Conservation (phyloP, 2,797 vertebrate genomes). For the Alosa sapidissima region DNA sequence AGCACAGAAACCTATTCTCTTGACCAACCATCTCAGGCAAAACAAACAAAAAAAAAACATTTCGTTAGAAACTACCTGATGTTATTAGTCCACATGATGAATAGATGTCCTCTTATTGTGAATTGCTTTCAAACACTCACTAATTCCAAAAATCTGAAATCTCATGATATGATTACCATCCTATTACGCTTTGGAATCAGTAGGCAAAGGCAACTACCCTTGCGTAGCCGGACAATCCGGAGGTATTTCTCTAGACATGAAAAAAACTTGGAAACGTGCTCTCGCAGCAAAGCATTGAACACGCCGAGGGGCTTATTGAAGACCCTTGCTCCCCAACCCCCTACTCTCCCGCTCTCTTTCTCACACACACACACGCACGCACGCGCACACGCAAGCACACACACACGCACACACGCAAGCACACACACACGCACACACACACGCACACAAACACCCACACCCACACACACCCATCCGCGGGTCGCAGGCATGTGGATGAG, state of each 20-base stretch:
- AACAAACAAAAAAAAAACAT: conserved; percentile 29
- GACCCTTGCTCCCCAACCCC: conserved; percentile 55
- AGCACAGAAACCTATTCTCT: neutral
- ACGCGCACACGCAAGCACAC: neutral
- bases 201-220: neutral
- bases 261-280: conserved; percentile 47
- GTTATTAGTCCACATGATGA: conserved; percentile 35
- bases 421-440: conserved; percentile 3
- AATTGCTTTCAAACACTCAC: neutral
- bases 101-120: conserved; percentile 22
- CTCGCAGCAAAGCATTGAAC: conserved; percentile 53
- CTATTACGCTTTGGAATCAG: neutral
- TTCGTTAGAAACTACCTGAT: conserved; percentile 40
- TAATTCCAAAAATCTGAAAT: conserved; percentile 19
- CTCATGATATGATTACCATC: conserved; percentile 16
- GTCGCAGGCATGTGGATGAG: conserved; percentile 42
- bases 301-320: conserved; percentile 59
- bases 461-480: conserved; percentile 62
- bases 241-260: conserved; percentile 28
- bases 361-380: neutral
- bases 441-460: conserved; percentile 31
- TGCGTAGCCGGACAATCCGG: neutral
- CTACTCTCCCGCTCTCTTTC: conserved; percentile 33
- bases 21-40: conserved; percentile 33
- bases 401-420: conserved; percentile 33